phyloP scores from a whole-genome alignment of 1,140 invertebrate genomes.

The Eurosta solidaginis region DNA sequence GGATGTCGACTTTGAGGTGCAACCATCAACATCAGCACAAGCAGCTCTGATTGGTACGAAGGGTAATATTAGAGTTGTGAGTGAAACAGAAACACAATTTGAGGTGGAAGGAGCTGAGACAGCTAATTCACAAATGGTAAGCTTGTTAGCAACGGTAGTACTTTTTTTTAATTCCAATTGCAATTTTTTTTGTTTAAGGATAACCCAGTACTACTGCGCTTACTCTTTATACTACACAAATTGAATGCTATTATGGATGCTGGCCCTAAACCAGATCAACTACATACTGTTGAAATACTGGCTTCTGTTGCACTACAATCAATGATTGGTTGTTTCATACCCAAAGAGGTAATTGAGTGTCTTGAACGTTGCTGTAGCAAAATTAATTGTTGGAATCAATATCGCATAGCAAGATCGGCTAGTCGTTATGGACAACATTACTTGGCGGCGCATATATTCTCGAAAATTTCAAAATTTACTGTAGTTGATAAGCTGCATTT shows the following conservation, averaged over 20 bases:
- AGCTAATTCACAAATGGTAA: background rate
- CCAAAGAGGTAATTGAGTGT: constrained; percentile 65
- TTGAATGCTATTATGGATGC: constrained; percentile 47
- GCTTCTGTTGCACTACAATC: constrained; percentile 74
- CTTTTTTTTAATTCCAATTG: background rate
- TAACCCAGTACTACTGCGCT: constrained; percentile 49
- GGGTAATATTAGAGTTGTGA: background rate
- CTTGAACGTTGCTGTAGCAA: constrained; percentile 65
- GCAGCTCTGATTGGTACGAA: background rate
- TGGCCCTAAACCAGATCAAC: constrained; percentile 38
- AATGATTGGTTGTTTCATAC: constrained; percentile 65
- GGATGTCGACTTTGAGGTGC: constrained; percentile 45
- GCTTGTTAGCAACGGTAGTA: background rate
- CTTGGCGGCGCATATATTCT: constrained; percentile 72
- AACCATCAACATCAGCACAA: constrained; percentile 36
- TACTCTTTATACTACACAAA: constrained; percentile 54
- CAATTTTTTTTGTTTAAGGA: constrained; percentile 34
- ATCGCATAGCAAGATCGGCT: constrained; percentile 84
- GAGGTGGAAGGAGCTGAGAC: no score
- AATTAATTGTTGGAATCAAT: constrained; percentile 80
- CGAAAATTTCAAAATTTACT: constrained; percentile 72
- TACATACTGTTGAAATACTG: constrained; percentile 53
- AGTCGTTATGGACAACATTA: constrained; percentile 79
- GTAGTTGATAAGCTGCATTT: constrained; percentile 89
- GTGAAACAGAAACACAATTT: background rate